A percentile compares a stretch with the other conserved stretches of the same genome.
phyloP scores from a whole-genome alignment of 2,888 invertebrate species.

The Synergus japonicus region DNA sequence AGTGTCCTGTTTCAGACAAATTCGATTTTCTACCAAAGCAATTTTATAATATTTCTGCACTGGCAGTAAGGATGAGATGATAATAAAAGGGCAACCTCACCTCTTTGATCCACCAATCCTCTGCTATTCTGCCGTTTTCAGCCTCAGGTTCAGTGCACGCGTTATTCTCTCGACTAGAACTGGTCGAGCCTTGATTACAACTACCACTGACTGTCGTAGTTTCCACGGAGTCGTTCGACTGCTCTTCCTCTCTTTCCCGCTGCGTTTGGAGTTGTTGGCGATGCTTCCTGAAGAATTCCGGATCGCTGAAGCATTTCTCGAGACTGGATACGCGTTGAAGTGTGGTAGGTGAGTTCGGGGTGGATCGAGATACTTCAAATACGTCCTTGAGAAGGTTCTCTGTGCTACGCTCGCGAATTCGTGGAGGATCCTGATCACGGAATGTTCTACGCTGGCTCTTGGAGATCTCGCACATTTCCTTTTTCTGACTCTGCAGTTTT shows the following conservation, averaged over 20 bases:
- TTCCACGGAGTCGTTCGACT: slow-evolving; percentile 47
- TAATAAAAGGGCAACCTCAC: slow-evolving; percentile 44
- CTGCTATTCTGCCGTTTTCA: slow-evolving; percentile 56
- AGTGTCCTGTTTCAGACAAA: neutral
- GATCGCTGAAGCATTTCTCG: slow-evolving; percentile 69
- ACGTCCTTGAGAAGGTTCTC: slow-evolving; percentile 63
- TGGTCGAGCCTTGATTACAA: slow-evolving; percentile 60
- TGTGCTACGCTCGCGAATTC: slow-evolving; percentile 63
- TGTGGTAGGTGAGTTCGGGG: slow-evolving; percentile 64
- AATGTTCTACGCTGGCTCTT: slow-evolving; percentile 68
- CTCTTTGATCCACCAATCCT: slow-evolving; percentile 56
- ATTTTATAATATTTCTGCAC: neutral
- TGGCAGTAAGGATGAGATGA: neutral
- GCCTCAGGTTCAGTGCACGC: slow-evolving; percentile 58
- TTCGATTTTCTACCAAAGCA: neutral
- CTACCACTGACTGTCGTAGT: slow-evolving; percentile 44
- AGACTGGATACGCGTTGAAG: slow-evolving; percentile 64
- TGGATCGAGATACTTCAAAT: slow-evolving; percentile 60
- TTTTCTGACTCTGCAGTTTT: neutral
- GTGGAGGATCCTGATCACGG: slow-evolving; percentile 72
- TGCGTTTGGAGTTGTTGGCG: slow-evolving; percentile 58
- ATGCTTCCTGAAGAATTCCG: slow-evolving; percentile 65
- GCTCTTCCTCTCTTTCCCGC: slow-evolving; percentile 57
- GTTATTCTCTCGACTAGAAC: slow-evolving; percentile 59
- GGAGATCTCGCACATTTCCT: slow-evolving; percentile 67